Evolutionary conservation across 2,113 vertebrate species (phyloP), one percentile per base, ranked within the genome.

Genomic region (Haemorhous mexicanus): DNA sequence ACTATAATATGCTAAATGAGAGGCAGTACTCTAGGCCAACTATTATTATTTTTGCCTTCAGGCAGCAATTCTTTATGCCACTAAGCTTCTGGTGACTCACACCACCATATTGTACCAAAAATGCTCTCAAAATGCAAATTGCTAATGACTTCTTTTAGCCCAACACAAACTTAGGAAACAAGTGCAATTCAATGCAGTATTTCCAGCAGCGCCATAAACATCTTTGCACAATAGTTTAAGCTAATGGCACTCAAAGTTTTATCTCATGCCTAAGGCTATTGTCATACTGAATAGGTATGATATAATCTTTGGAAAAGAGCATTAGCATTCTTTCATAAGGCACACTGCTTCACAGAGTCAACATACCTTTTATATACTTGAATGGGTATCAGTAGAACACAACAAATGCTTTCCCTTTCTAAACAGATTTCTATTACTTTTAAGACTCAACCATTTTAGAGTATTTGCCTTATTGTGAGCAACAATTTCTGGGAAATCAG

Each of bases 121-220:
- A 73, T 46, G n/a, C 23, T 84, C 66, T 87, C 74, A 95, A 89
- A 96, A 93, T 85, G 62, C 66, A 97, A 89, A 96, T 83, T 85
- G 46, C 62, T 93, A 95, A 94, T 73, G 73, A 68, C 66, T 89
- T 94, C 73, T 78, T 93, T 91, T 78, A 94, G 44, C 23, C 66
- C 49, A 47, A 52, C 66, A 75, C 39, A 76, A 94, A 89, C 62
- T 62, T 56, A 46, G 53, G 33, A 94, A 81, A 87, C 35, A 72
- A 69, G 41, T 37, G 37, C 53, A 79, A 78, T 72, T 89, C 6
- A 4, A 52, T 28, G 58, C 37, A 84, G 41, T 35, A 53, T 79
- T 94, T 89, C 61, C 61, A 53, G 27, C 8, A 75, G 77, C 27
- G 58, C 22, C 28, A 90, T 44, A 89, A 92, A 68, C 49, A 76